phyloP scores from a whole-genome alignment of 2,888 invertebrate species.

The Drosophila nr. fundita region DNA sequence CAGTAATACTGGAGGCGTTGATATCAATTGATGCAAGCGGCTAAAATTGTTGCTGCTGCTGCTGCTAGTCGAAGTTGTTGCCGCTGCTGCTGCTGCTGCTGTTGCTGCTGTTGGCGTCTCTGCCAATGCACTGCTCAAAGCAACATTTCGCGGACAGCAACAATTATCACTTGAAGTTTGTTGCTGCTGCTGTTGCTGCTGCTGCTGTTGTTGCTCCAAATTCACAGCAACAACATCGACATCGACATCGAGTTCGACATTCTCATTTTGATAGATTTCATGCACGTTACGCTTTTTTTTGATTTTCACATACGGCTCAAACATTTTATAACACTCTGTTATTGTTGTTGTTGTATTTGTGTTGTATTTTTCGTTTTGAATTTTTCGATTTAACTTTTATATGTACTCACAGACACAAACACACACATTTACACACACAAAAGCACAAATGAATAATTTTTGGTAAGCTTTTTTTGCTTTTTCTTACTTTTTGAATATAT shows the following conservation, averaged over 20 bases:
- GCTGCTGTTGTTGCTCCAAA: conserved; percentile 69
- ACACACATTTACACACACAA: conserved; percentile 45
- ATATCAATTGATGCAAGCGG: conserved; percentile 83
- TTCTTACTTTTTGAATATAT: conserved; percentile 18
- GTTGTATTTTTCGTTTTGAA: conserved; percentile 11
- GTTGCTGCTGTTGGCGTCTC: conserved; percentile 48
- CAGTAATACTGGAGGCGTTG: conserved; percentile 82
- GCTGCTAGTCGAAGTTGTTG: conserved; percentile 55
- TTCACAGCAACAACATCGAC: conserved; percentile 65
- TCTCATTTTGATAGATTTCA: conserved; percentile 76
- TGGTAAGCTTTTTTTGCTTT: conserved; percentile 30
- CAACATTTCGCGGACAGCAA: conserved; percentile 70
- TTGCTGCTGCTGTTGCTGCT: conserved; percentile 39
- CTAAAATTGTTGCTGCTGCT: conserved; percentile 77
- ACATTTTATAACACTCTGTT: conserved; percentile 82
- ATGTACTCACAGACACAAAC: conserved; percentile 16
- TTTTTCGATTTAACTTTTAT: conserved; percentile 9
- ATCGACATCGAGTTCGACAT: conserved; percentile 39
- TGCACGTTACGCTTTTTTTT: conserved; percentile 83
- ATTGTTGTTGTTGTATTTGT: conserved; percentile 6
- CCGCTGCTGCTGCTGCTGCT: conserved; percentile 30
- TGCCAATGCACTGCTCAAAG: conserved; percentile 52
- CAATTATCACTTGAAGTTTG: conserved; percentile 67
- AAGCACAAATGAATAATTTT: conserved; percentile 39
- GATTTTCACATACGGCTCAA: conserved; percentile 85